These are phyloP conservation scores for Colossoma macropomum DNA, from an alignment of 2,113 vertebrate species.

Conservation along the genomic window DNA sequence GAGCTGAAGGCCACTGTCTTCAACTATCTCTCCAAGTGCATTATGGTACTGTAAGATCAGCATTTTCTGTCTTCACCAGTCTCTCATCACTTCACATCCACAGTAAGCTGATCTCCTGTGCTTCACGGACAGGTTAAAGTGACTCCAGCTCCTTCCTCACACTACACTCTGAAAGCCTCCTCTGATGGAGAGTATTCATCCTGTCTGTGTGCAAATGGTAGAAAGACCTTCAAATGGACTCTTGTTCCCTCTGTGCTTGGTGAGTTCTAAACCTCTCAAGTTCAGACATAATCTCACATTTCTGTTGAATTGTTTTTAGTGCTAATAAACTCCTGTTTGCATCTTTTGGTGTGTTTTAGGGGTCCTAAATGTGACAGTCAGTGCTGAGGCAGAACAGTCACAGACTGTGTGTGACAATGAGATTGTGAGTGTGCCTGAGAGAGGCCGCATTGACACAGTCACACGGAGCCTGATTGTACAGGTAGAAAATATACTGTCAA, in stretches of 20 bases:
- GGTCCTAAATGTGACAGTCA: conserved; percentile 76
- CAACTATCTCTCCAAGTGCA: conserved; percentile 84
- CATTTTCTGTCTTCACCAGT: background rate
- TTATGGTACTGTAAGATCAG: conserved; percentile 76
- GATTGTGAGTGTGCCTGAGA: conserved; percentile 75
- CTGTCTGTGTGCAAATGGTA: conserved; percentile 72
- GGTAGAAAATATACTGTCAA: too few species aligned
- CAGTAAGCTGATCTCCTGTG: conserved; percentile 38
- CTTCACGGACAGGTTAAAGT: conserved; percentile 72
- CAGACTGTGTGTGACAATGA: conserved; percentile 72
- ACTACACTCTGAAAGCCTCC: conserved; percentile 72
- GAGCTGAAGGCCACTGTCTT: conserved; percentile 84
- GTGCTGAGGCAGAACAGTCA: conserved; percentile 76
- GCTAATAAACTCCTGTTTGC: background rate
- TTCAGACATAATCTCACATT: background rate
- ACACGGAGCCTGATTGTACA: conserved; percentile 78
- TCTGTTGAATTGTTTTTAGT: background rate
- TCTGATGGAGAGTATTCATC: conserved; percentile 67
- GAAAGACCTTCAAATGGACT: conserved; percentile 74
- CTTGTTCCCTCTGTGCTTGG: conserved; percentile 74
- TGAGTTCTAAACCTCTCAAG: conserved; percentile 58
- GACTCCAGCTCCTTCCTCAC: conserved; percentile 65
- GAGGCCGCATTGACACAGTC: conserved; percentile 80
- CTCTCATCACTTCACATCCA: background rate
- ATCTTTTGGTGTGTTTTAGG: conserved; percentile 76